Percentiles rank a stretch among this genome's conserved stretches.
phyloP scores from a whole-genome alignment of 2,113 vertebrate genomes.

The Eleginops maclovinus region DNA sequence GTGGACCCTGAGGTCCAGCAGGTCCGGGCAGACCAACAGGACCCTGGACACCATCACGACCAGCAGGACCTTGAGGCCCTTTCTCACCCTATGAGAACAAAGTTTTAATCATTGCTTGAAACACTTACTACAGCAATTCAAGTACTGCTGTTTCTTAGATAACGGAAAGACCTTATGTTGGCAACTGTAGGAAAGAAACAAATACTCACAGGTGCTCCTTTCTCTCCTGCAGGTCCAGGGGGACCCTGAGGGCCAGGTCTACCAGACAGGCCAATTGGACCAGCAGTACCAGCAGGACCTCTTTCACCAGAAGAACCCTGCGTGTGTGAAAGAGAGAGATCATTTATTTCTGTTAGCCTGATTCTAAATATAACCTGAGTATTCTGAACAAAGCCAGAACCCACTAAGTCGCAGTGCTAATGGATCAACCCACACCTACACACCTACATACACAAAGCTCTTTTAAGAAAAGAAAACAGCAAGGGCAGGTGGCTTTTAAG shows the following conservation, averaged over 20 bases:
- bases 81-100: conserved; percentile 91
- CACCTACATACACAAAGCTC: neutral
- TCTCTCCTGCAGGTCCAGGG: conserved; percentile 95
- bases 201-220: conserved; percentile 93
- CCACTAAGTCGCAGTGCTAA: conserved; percentile 37
- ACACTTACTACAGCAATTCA: conserved; percentile 2
- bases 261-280: conserved; percentile 93
- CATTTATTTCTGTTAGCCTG: neutral
- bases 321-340: neutral
- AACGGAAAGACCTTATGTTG: neutral
- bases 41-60: conserved; percentile 95
- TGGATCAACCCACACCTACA: conserved; percentile 35
- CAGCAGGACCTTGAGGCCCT: conserved; percentile 95
- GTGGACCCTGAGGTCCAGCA: conserved; percentile 94
- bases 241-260: conserved; percentile 95
- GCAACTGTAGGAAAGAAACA: neutral
- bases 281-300: conserved; percentile 91
- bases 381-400: conserved; percentile 33
- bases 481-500: conserved; percentile 46
- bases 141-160: no score
- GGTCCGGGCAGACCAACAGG: conserved; percentile 97
- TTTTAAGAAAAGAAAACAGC: conserved; percentile 21
- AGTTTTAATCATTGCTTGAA: conserved; percentile 27
- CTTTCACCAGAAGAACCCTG: conserved; percentile 97
- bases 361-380: neutral